Percentiles rank a stretch among this genome's conserved stretches.
These are phyloP conservation scores for Orycteropus afer DNA, from an alignment of 2,113 vertebrate species.

Conservation along the genomic window DNA sequence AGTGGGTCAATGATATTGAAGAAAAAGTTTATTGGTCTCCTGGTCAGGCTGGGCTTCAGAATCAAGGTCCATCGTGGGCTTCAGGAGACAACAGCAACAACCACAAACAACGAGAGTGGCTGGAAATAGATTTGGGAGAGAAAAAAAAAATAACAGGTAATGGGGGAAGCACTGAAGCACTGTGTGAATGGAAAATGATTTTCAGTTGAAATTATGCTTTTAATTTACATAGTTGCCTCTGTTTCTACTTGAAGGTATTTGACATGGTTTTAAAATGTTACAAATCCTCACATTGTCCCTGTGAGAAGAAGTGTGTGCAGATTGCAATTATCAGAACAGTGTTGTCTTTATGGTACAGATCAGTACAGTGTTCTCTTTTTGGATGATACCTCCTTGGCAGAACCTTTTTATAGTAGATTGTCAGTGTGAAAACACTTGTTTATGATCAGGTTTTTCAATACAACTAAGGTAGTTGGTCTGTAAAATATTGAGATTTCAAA, in stretches of 20 bases:
- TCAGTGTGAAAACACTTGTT: background rate
- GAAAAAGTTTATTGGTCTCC: slow-evolving; percentile 83
- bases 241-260: background rate
- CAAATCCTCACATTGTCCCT: background rate
- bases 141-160: slow-evolving; percentile 91
- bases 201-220: background rate
- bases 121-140: slow-evolving; percentile 91
- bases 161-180: background rate
- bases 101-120: slow-evolving; percentile 81
- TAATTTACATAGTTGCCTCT: background rate
- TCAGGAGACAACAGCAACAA: slow-evolving; percentile 79
- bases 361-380: background rate
- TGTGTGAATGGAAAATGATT: background rate
- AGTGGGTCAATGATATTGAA: slow-evolving; percentile 80
- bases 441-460: background rate
- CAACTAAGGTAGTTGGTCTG: background rate
- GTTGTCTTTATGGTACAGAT: background rate
- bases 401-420: background rate
- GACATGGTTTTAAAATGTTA: background rate
- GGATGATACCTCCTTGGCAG: background rate
- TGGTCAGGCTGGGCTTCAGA: slow-evolving; percentile 79
- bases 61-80: slow-evolving; percentile 83
- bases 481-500: slow-evolving; percentile 10
- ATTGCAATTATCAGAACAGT: background rate
- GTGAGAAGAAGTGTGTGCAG: background rate